phyloP scores from a whole-genome alignment of 2,888 invertebrate species.

The Hemithea aestivaria region DNA sequence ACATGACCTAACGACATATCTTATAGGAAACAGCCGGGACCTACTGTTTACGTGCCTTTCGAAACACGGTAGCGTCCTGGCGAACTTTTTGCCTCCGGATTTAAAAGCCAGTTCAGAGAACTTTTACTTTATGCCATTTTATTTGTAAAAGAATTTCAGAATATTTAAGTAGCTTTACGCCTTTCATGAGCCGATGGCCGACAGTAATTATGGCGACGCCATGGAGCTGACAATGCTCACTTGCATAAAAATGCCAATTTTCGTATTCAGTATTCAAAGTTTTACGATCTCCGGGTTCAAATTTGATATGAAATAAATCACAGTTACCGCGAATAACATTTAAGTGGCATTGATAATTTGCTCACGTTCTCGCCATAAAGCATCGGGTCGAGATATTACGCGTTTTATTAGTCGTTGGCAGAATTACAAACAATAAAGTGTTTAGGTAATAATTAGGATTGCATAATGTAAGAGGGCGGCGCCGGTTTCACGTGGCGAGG shows the following conservation, averaged over 20 bases:
- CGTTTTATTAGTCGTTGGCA: slow-evolving; percentile 13
- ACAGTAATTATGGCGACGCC: too few species aligned
- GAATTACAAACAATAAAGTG: slow-evolving; percentile 25
- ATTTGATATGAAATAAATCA: slow-evolving; percentile 17
- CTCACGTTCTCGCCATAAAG: slow-evolving; percentile 14
- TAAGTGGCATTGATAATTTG: slow-evolving; percentile 4
- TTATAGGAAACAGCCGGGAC: too few species aligned
- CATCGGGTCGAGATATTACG: slow-evolving; percentile 5
- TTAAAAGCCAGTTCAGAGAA: too few species aligned
- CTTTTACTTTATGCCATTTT: too few species aligned
- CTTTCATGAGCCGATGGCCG: too few species aligned
- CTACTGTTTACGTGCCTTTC: too few species aligned
- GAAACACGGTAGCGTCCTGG: too few species aligned
- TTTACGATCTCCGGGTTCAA: slow-evolving; percentile 16
- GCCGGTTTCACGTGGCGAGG: slow-evolving; percentile 24
- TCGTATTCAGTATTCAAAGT: background rate
- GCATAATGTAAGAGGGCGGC: slow-evolving; percentile 34
- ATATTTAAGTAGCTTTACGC: too few species aligned
- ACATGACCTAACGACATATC: too few species aligned
- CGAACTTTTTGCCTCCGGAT: too few species aligned
- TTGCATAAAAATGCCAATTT: slow-evolving; percentile 2
- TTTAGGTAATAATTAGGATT: slow-evolving; percentile 29
- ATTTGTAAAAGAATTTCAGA: too few species aligned
- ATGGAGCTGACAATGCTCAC: too few species aligned
- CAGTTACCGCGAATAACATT: slow-evolving; percentile 2